Evolutionary conservation across 2,888 invertebrate genomes (phyloP), one percentile per base, ranked within the genome.

Genomic region (Nipponacmea schrenckii): DNA sequence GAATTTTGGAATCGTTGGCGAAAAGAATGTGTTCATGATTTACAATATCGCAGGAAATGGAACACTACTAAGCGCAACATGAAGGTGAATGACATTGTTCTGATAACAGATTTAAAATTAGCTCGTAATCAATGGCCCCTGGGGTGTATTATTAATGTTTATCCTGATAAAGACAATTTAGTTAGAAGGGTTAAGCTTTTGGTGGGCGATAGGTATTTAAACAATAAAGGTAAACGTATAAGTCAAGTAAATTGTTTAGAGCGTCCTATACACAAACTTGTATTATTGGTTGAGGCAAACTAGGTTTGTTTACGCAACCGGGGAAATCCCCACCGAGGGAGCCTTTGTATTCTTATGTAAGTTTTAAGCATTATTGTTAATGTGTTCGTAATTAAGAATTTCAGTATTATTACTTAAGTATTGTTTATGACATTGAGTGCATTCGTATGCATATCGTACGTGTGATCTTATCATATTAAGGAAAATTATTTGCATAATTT

Each of bases 1-100:
- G 24, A 71, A 45, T 74, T 75, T 56, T 75, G 77, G 75, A 64
- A 45, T 15, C 50, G 75, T 27, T 78, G 74, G 73, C 5, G 46
- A 8, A 62, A 63, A 14, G 71, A 74, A 63, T 74, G 71, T 67
- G n/a, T 76, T 14, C 69, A 69, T 8, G 4, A 31, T 14, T 64
- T 72, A 7, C 76, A 76, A 27, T 48, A 67, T 62, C 45, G 76
- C 24, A 69, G 69, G 17, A 74, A 72, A 39, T 74, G 72, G 76
- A 27, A 45, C 3, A 39, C 14, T 48, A 48, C 14, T 14, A 48
- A 50, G 24, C 50, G 44, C 17, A 64, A 68, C 64, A 17, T 62
- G 15, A 27, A 24, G 17, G 39, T 71, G 46, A 27, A 62, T 27
- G 68, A 68, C 31, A 62, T 68, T 63, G 48, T 71, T 14, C n/a